A percentile compares a stretch with the other conserved stretches of the same genome.
Evolutionary conservation across 2,113 vertebrate genomes (phyloP).

Genomic region (Raja brachyura): DNA sequence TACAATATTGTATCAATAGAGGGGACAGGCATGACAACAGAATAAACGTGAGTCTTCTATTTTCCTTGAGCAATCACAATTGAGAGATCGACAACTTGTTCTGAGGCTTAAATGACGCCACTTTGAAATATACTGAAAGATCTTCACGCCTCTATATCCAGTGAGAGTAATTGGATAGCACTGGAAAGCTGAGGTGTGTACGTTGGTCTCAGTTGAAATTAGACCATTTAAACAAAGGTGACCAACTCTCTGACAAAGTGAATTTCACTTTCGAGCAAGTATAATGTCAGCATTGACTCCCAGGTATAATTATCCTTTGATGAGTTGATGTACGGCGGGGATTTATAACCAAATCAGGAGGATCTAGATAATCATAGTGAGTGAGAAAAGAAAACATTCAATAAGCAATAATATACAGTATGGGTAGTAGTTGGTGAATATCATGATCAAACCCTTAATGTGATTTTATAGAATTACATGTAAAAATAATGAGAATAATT

Average conservation of each 20-base stretch:
- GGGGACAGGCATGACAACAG: background rate
- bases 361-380: background rate
- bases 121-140: background rate
- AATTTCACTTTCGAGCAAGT: background rate
- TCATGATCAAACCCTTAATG: too few species aligned
- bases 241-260: background rate
- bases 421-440: too few species aligned
- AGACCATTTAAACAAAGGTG: too few species aligned
- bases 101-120: background rate
- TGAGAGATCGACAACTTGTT: background rate
- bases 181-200: background rate
- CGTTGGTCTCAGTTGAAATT: background rate
- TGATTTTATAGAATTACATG: too few species aligned
- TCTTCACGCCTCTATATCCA: background rate
- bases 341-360: background rate
- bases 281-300: too few species aligned
- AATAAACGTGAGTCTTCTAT: background rate
- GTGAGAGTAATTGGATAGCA: background rate
- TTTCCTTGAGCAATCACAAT: background rate
- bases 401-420: too few species aligned
- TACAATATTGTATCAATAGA: background rate
- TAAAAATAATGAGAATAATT: too few species aligned
- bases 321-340: background rate
- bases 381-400: background rate
- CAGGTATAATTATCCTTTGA: background rate